Conservation (phyloP, 2,888 invertebrate species). For the Conops quadrifasciatus region DNA sequence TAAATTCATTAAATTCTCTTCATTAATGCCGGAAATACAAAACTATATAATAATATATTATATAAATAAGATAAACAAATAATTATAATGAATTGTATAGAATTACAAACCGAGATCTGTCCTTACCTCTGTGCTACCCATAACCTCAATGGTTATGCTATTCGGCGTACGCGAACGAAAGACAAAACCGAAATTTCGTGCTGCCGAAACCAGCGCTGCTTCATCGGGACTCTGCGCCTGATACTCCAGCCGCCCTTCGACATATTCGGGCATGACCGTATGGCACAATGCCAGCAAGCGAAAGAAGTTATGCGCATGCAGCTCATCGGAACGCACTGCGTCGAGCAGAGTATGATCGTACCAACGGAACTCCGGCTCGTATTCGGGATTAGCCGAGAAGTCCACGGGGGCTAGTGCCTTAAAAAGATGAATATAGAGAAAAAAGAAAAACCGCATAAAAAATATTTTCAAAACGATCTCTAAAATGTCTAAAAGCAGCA, state of each 20-base stretch:
- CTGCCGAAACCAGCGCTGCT: slow-evolving; percentile 95
- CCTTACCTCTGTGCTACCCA: slow-evolving; percentile 76
- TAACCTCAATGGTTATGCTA: slow-evolving; percentile 90
- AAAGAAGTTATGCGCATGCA: slow-evolving; percentile 87
- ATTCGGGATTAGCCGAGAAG: slow-evolving; percentile 93
- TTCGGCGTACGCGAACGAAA: slow-evolving; percentile 93
- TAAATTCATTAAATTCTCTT: no score
- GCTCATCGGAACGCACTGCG: slow-evolving; percentile 79
- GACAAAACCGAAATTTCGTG: slow-evolving; percentile 98
- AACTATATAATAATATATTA: no score
- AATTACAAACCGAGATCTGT: not conserved
- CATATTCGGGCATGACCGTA: slow-evolving; percentile 97
- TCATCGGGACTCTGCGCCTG: slow-evolving; percentile 99
- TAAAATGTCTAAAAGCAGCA: not conserved
- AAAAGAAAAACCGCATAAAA: not conserved
- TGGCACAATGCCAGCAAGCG: slow-evolving; percentile 94
- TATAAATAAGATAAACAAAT: slow-evolving; percentile 5
- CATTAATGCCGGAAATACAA: no score
- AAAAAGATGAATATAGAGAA: slow-evolving; percentile 27
- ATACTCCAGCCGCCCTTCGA: slow-evolving; percentile 73
- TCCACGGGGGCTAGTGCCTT: slow-evolving; percentile 84
- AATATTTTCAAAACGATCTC: not conserved
- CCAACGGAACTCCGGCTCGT: slow-evolving; percentile 92
- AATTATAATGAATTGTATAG: not conserved
- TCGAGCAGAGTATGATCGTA: slow-evolving; percentile 88